Evolutionary conservation across 37 sponge, comb jelly and placozoan species (phyloP).

Genomic region (Mnemiopsis leidyi): DNA sequence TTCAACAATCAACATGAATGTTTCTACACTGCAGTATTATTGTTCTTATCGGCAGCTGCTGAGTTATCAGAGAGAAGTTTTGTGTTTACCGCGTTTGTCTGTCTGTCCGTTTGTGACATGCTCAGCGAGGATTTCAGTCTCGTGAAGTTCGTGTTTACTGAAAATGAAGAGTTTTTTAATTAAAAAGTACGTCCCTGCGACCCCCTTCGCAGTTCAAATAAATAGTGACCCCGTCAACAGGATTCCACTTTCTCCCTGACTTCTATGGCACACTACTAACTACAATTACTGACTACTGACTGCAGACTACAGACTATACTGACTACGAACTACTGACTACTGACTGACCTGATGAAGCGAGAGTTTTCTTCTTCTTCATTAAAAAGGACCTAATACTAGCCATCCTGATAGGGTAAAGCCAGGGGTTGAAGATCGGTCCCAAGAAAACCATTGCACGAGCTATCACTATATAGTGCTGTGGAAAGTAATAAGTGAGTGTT

Average conservation of each 20-base stretch:
- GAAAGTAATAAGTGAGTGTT: no score
- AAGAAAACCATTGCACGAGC: neutral
- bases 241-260: no score
- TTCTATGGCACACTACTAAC: no score
- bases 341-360: neutral
- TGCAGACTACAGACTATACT: no score
- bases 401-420: constrained; percentile 64
- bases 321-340: no score
- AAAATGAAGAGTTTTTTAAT: no score
- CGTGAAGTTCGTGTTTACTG: neutral
- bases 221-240: no score
- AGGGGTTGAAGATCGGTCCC: constrained; percentile 54
- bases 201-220: no score
- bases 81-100: neutral
- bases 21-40: neutral
- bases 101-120: neutral
- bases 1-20: no score
- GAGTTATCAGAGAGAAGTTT: neutral
- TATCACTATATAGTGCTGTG: neutral
- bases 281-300: no score
- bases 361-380: neutral
- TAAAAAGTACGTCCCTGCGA: no score
- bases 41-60: neutral
- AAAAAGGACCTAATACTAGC: constrained; percentile 42
- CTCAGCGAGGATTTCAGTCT: neutral